Base-by-base conservation (phyloP, 2,797 vertebrate species). In the Australoheros facetus region DNA sequence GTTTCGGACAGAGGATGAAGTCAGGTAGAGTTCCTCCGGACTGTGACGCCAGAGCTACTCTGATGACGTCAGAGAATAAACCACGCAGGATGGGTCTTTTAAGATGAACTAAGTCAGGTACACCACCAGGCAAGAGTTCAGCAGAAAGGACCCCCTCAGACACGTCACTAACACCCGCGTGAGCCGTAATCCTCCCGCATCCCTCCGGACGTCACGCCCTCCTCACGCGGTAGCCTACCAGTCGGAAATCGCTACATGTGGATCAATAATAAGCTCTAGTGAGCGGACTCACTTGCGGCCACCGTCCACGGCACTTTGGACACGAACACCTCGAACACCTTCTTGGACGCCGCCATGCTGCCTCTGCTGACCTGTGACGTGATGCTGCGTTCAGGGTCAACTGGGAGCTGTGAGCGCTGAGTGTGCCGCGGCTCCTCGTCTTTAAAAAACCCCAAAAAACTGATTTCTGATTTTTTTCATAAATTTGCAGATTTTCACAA, bases 231-330 rank as follows among this genome's bases (percentile, higher is more conserved):
- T 26, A 42, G 10, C 16, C 60, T 17, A 17, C 60, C 39, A 26
- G 21, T 45, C 21, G 21, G 23, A 16, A 45, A 26, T 45, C 39
- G 60, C 10, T 8, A 17, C 21, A 8, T 37, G 21, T 17, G 39
- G 23, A 28, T 48, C 23, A 26, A 2, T 48, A 19, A 48, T 13
- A 16, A 48, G 14, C 45, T 48, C 16, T 48, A 3, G 6, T 12
- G 23, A 26, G 39, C 37, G 17, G 0, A 93, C 92, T 85, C 77
- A 97, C 93, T 96, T 78, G 0, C 13, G 4, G 95, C 91, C 1
- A 93, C 1, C 0, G 95, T 96, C 96, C 96, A 96, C 1, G 95
- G 96, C 7, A 97, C 5, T 85, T 87, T 95, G 0, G 92, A 87
- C 3, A 96, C 95, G 32, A 96, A 97, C 0, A 94, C 0, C 87